Evolutionary conservation across 2,888 invertebrate genomes (phyloP), one percentile per base, ranked within the genome.

Genomic region (Neoitamus cyanurus): DNA sequence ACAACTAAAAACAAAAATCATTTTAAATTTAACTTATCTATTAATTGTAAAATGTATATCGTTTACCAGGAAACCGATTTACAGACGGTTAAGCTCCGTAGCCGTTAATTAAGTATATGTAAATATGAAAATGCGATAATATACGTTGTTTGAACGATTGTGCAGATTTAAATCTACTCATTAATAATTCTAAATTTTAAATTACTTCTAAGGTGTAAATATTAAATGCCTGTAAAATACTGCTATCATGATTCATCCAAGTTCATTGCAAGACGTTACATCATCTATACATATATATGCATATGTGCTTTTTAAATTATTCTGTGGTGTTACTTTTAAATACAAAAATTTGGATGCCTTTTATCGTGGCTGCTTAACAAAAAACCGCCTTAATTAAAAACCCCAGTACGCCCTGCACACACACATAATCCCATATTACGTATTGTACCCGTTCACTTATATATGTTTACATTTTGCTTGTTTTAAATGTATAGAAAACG

Each of bases 401-500:
- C 36, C 20, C 15, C 34, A 58, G 11, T 46, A 25, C 13, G 28
- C 31, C 58, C 34, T 58, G 20, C 28, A 30, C 28, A 83, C 69
- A 70, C 68, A 37, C 37, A 37, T 58, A 58, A 58, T 58, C 15
- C 20, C 37, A 83, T 28, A 58, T 83, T 36, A n/a, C 37, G 30
- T 48, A 46, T 72, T 83, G 37, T 83, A 48, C 34, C 30, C 69
- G 13, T 46, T 34, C 36, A 85, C 73, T 85, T 83, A 70, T 83
- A 70, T 77, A 42, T 84, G 75, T 68, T 85, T 83, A 83, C 70
- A 58, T 72, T 75, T 84, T 86, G 78, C 86, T 86, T 86, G 86
- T 85, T 84, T 85, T 87, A 72, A 88, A 89, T 90, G 88, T 90
- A 88, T 93, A 94, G 94, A 94, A 90, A 92, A 92, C 90, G 94